Evolutionary conservation across 2,888 invertebrate genomes (phyloP).

Genomic region (Ophion slaviceki): DNA sequence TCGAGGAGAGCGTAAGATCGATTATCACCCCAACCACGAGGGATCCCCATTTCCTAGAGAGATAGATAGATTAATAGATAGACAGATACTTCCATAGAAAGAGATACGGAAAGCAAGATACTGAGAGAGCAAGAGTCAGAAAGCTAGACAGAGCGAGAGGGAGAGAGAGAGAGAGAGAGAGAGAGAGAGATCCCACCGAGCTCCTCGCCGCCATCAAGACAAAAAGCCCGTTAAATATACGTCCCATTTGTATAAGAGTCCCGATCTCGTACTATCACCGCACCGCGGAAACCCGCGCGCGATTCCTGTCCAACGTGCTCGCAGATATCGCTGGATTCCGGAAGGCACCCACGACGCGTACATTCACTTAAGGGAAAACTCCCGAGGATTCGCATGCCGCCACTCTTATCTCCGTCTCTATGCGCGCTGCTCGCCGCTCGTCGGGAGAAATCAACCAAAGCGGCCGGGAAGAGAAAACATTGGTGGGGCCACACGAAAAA

Average conservation of each 20-base stretch:
- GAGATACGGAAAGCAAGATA: not conserved
- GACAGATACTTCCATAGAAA: not conserved
- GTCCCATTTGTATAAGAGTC: not conserved
- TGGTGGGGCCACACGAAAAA: not conserved
- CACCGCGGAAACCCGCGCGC: not conserved
- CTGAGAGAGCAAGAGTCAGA: not conserved
- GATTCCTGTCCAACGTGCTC: too few relatives aligned
- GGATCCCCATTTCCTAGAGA: slow-evolving; percentile 4
- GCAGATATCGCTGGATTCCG: too few relatives aligned
- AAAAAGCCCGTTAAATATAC: slow-evolving; percentile 6
- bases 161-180: too few relatives aligned
- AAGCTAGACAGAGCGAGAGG: too few relatives aligned
- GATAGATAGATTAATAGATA: slow-evolving; percentile 14
- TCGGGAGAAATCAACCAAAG: too few relatives aligned
- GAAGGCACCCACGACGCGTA: too few relatives aligned
- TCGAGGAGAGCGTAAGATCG: slow-evolving; percentile 53
- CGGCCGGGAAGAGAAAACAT: not conserved
- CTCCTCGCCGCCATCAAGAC: slow-evolving; percentile 44
- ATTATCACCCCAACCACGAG: slow-evolving; percentile 49
- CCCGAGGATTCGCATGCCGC: too few relatives aligned
- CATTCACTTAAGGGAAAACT: too few relatives aligned
- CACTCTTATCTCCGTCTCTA: too few relatives aligned
- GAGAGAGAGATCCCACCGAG: too few relatives aligned
- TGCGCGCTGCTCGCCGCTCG: too few relatives aligned
- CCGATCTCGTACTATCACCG: slow-evolving; percentile 22